Evolutionary conservation across 2,797 vertebrate species (phyloP), one percentile per base, ranked within the genome.

Genomic region (Cryptoblepharus egeriae): DNA sequence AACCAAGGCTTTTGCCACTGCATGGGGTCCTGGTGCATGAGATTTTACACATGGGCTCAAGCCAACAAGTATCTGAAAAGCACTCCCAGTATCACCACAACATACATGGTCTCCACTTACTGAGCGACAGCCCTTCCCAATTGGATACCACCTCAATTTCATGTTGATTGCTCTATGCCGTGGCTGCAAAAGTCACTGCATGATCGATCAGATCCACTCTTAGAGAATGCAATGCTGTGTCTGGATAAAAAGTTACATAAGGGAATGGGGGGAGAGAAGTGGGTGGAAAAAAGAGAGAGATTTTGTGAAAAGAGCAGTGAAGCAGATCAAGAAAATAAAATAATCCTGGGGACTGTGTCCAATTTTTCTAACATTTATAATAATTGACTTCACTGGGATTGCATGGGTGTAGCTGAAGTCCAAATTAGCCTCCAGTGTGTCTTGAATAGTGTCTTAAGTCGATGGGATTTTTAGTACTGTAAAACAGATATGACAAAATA

Each of bases 331-430:
- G 64, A 85, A 90, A 88, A 91, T 80, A 90, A 88, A 91, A 80
- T 86, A 92, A 90, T 90, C 78, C 75, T 65, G 68, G 73, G 22
- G 79, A 88, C 81, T 79, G 85, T 88, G 86, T 91, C 90, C 70
- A 86, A 82, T 93, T 93, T 86, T 92, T 92, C 83, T 77, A 91
- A 80, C 85, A 10, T 85, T 92, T 90, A 63, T 92, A 90, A 90
- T 90, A 87, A 75, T 82, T 80, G 67, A 77, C 67, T 91, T 88
- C 78, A 79, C 67, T 58, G 39, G 74, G 75, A 58, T 84, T 80
- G 71, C 77, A 69, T 83, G 74, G 64, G 26, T 82, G 67, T 84
- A 74, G 37, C 1, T 87, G 74, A 84, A 87, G 87, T 77, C 0
- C 83, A 77, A 86, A 85, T 90, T 90, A 90, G 85, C 87, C 67